Evolutionary conservation across 1,140 invertebrate genomes (phyloP).

Genomic region (Lucilia sericata): DNA sequence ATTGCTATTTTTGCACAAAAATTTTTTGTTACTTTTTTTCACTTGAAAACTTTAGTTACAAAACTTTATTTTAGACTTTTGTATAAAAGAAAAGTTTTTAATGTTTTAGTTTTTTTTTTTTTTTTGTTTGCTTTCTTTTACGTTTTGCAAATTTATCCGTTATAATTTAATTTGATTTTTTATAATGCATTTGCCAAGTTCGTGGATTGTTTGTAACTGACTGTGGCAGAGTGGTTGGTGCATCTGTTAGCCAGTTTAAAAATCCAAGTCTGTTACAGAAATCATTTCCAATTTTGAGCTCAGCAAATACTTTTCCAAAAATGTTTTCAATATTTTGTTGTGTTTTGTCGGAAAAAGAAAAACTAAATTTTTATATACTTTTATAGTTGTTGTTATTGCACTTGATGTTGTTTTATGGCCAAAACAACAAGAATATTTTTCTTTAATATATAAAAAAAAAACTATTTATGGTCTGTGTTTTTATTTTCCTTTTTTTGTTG

Average conservation of each 20-base stretch:
- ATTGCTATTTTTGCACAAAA: not conserved
- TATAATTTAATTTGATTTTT: not conserved
- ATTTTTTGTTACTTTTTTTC: conserved; percentile 32
- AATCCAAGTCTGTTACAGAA: not conserved
- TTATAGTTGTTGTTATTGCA: not conserved
- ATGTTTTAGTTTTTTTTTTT: conserved; percentile 36
- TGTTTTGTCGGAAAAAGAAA: too few relatives aligned
- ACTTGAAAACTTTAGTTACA: conserved; percentile 21
- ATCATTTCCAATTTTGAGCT: not conserved
- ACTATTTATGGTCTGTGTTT: not conserved
- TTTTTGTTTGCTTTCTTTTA: conserved; percentile 30
- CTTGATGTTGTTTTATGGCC: not conserved
- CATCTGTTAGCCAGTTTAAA: not conserved
- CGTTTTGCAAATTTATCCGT: not conserved
- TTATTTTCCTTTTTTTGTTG: conserved; percentile 24
- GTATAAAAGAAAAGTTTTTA: conserved; percentile 19
- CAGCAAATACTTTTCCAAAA: too few relatives aligned
- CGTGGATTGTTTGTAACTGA: conserved; percentile 13
- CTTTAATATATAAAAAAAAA: not conserved
- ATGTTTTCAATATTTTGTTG: too few relatives aligned
- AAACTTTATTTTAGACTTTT: conserved; percentile 26
- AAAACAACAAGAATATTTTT: too few relatives aligned
- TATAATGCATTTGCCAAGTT: conserved; percentile 35
- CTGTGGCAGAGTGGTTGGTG: not conserved
- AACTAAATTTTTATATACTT: not conserved